Percentiles rank a stretch among this genome's conserved stretches.
Conservation (phyloP, 2,113 vertebrate genomes). For the Xenotilapia leptura region DNA sequence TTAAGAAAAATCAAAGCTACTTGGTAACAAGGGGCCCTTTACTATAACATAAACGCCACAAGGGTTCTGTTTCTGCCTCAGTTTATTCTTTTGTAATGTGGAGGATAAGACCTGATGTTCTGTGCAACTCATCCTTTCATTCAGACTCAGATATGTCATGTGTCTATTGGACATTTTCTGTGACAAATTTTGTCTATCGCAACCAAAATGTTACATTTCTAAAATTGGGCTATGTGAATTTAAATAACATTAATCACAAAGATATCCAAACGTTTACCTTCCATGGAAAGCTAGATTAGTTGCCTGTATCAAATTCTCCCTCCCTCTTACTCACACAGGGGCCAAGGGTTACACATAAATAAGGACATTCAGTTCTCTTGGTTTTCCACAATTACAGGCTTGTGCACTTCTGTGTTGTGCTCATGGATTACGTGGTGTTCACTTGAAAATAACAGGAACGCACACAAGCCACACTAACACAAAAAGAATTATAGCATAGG, state of each 20-base stretch:
- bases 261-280: not conserved
- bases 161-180: not conserved
- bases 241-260: not conserved
- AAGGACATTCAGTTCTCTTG: constrained; percentile 1
- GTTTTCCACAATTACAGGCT: constrained; percentile 26
- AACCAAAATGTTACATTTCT: not conserved
- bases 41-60: not conserved
- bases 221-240: not conserved
- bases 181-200: not conserved
- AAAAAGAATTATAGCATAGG: not conserved
- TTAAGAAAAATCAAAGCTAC: not conserved
- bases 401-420: not conserved
- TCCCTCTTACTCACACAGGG: not conserved
- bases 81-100: not conserved
- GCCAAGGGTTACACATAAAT: not conserved
- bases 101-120: not conserved
- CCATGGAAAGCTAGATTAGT: not conserved
- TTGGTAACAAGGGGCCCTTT: not conserved
- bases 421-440: not conserved
- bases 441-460: not conserved
- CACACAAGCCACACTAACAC: not conserved
- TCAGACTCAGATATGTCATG: not conserved
- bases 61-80: not conserved
- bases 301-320: not conserved
- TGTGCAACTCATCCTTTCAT: not conserved